Percentiles rank a stretch among this genome's conserved stretches.
Conservation (phyloP, 2,797 vertebrate genomes). For the Premnoplex brunnescens region DNA sequence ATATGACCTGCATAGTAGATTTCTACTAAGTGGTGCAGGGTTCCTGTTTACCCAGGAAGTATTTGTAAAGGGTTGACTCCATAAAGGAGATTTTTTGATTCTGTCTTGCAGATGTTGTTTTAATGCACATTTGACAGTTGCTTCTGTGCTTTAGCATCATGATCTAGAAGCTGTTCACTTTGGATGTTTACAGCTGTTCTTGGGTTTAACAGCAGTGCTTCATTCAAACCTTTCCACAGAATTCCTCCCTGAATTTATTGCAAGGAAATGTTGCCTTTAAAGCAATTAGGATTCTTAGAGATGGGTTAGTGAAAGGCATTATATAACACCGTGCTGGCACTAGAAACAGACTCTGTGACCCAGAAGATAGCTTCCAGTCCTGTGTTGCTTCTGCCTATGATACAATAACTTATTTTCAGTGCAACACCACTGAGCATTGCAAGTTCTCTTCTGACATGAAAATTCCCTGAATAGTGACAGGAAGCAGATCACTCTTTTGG, state of each 20-base stretch:
- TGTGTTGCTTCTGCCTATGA: not conserved
- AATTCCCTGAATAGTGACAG: not conserved
- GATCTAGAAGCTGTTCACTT: constrained; percentile 22
- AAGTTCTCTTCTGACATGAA: not conserved
- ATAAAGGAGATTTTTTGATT: not conserved
- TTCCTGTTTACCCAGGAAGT: constrained; percentile 8
- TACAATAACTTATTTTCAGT: constrained; percentile 25
- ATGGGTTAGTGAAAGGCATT: not conserved
- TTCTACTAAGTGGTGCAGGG: not conserved
- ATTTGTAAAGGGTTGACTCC: not conserved
- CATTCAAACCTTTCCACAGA: not conserved
- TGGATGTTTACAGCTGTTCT: constrained; percentile 18
- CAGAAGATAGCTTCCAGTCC: constrained; percentile 4
- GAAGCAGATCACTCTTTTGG: not conserved
- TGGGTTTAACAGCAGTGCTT: not conserved
- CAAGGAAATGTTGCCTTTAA: not conserved
- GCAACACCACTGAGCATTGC: not conserved
- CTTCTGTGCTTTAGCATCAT: not conserved
- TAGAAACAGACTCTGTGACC: not conserved
- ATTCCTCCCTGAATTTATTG: not conserved
- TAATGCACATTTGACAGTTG: not conserved
- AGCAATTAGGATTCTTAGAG: not conserved
- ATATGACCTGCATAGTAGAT: not conserved
- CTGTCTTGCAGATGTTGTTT: constrained; percentile 11
- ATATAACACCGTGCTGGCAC: not conserved